These are phyloP conservation scores for Petrophora chlorosata DNA, from an alignment of 2,888 invertebrate species.

Conservation along the genomic window DNA sequence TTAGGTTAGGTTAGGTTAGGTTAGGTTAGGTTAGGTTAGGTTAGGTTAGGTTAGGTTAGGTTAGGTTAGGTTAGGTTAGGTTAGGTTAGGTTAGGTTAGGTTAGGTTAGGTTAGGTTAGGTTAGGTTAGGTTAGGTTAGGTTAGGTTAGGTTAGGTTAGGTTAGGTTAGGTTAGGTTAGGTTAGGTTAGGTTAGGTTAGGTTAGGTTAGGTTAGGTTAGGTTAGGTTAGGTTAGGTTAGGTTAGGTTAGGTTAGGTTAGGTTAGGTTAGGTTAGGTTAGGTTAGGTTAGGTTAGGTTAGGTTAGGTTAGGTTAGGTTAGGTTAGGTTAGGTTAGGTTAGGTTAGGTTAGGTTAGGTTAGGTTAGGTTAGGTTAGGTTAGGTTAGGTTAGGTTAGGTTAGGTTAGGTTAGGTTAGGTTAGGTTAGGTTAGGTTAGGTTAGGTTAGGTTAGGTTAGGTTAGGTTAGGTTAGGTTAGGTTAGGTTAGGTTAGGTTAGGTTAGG, in stretches of 20 bases:
- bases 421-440: too few species aligned
- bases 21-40: slow-evolving; percentile 26
- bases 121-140: slow-evolving; percentile 35
- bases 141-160: slow-evolving; percentile 29
- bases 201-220: slow-evolving; percentile 29
- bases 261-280: slow-evolving; percentile 25
- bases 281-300: slow-evolving; percentile 23
- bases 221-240: slow-evolving; percentile 23
- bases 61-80: slow-evolving; percentile 28
- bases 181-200: slow-evolving; percentile 32
- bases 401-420: slow-evolving; percentile 24
- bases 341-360: slow-evolving; percentile 24
- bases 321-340: slow-evolving; percentile 19
- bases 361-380: slow-evolving; percentile 20
- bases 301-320: slow-evolving; percentile 26
- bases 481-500: slow-evolving; percentile 2
- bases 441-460: too few species aligned
- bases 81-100: slow-evolving; percentile 31
- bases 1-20: slow-evolving; percentile 25
- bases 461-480: too few species aligned
- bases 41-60: slow-evolving; percentile 27
- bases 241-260: slow-evolving; percentile 25
- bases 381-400: slow-evolving; percentile 23
- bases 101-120: slow-evolving; percentile 36
- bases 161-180: slow-evolving; percentile 33